phyloP scores from a whole-genome alignment of 2,113 vertebrate genomes.

The Corapipo altera region DNA sequence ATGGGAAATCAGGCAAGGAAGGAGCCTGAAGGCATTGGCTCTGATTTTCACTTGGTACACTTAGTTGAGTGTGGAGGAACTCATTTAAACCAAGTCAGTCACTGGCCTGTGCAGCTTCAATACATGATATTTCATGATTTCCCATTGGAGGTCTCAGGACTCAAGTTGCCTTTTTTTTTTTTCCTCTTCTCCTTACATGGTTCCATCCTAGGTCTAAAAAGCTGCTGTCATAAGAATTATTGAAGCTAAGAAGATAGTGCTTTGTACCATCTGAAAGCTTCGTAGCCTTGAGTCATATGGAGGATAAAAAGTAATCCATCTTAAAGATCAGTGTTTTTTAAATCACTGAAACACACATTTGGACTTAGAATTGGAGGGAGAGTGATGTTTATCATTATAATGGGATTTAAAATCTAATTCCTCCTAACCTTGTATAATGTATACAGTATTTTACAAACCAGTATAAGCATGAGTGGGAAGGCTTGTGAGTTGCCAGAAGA shows the following conservation, averaged over 20 bases:
- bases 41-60: neutral
- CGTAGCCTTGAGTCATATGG: neutral
- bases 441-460: neutral
- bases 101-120: neutral
- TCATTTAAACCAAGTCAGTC: neutral
- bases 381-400: neutral
- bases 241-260: neutral
- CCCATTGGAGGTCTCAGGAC: neutral
- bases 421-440: neutral
- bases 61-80: neutral
- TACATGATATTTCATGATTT: neutral
- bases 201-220: neutral
- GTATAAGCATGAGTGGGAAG: neutral
- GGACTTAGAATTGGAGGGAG: neutral
- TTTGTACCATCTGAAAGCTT: constrained; percentile 18
- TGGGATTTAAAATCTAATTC: neutral
- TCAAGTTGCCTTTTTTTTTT: neutral
- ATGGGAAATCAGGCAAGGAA: neutral
- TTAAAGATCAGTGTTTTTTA: neutral
- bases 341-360: neutral
- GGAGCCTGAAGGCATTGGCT: neutral
- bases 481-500: neutral
- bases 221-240: constrained; percentile 15
- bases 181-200: neutral
- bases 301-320: constrained; percentile 4